Conservation (phyloP, 1,140 invertebrate species). For the Bombus terrestris region DNA sequence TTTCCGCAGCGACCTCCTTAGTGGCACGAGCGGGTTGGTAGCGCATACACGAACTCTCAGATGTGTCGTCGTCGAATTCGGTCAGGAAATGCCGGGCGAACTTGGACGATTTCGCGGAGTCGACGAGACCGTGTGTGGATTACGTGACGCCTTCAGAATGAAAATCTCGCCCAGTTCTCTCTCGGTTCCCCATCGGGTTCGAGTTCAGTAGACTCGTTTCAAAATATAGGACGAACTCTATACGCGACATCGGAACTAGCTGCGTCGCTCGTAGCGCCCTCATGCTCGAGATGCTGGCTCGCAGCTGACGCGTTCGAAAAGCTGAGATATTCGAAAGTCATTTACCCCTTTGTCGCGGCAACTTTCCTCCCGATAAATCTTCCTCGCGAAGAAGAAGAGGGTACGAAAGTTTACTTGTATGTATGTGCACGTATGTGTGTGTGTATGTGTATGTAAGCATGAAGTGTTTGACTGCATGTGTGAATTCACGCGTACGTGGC, state of each 20-base stretch:
- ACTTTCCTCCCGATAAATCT: conserved; percentile 54
- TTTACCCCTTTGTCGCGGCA: conserved; percentile 52
- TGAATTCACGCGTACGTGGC: conserved; percentile 15
- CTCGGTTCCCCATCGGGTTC: neutral
- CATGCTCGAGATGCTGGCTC: conserved; percentile 1
- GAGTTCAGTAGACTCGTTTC: conserved; percentile 13
- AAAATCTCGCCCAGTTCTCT: conserved; percentile 33
- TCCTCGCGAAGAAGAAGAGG: neutral
- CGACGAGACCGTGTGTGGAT: conserved; percentile 50
- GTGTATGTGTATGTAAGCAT: neutral
- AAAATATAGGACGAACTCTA: conserved; percentile 47
- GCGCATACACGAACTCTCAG: conserved; percentile 18
- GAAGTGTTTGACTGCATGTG: neutral
- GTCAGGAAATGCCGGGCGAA: conserved; percentile 45
- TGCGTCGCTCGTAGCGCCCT: neutral
- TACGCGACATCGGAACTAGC: conserved; percentile 1
- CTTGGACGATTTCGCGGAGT: conserved; percentile 55
- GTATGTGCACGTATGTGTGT: no score
- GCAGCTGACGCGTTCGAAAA: conserved; percentile 44
- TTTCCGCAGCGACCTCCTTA: conserved; percentile 42
- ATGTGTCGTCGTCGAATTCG: conserved; percentile 44
- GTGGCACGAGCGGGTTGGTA: conserved; percentile 16
- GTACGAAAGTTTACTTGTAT: conserved; percentile 21
- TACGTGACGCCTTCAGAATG: conserved; percentile 54
- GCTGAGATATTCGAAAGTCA: conserved; percentile 59